Evolutionary conservation across 2,888 invertebrate species (phyloP).

Genomic region (Baccha elongata): DNA sequence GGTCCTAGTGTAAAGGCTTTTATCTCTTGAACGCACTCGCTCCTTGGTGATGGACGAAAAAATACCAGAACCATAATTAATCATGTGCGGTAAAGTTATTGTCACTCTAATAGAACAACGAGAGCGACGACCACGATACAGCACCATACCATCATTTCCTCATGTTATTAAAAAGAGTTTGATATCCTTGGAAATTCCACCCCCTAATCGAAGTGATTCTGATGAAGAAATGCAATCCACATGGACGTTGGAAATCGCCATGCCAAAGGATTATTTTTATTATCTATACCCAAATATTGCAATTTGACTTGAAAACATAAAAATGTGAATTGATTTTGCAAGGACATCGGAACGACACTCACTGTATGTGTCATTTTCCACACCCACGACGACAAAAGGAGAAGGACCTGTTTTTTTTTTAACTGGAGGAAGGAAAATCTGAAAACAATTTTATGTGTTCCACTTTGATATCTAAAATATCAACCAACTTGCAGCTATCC

Average conservation of each 20-base stretch:
- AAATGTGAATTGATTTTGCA: slow-evolving; percentile 62
- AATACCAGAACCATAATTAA: slow-evolving; percentile 55
- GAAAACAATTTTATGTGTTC: slow-evolving; percentile 72
- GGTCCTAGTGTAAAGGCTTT: slow-evolving; percentile 31
- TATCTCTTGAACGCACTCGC: slow-evolving; percentile 68
- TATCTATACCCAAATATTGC: slow-evolving; percentile 50
- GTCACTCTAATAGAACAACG: slow-evolving; percentile 21
- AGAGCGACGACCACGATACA: neutral
- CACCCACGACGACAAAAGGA: neutral
- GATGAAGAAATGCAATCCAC: slow-evolving; percentile 28
- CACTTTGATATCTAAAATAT: slow-evolving; percentile 69
- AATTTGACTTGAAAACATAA: slow-evolving; percentile 64
- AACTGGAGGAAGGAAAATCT: slow-evolving; percentile 33
- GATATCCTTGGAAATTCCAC: slow-evolving; percentile 25
- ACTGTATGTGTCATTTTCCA: slow-evolving; percentile 19
- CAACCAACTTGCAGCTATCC: slow-evolving; percentile 64
- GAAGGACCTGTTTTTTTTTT: neutral
- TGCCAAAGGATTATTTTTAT: slow-evolving; percentile 61
- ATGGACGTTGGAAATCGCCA: slow-evolving; percentile 50
- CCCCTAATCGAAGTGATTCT: slow-evolving; percentile 11
- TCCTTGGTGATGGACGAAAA: slow-evolving; percentile 1
- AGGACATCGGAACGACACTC: neutral
- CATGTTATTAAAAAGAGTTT: slow-evolving; percentile 1
- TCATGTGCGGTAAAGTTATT: slow-evolving; percentile 71
- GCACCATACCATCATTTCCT: neutral